phyloP scores from a whole-genome alignment of 2,113 vertebrate genomes.

The Platanista minor region DNA sequence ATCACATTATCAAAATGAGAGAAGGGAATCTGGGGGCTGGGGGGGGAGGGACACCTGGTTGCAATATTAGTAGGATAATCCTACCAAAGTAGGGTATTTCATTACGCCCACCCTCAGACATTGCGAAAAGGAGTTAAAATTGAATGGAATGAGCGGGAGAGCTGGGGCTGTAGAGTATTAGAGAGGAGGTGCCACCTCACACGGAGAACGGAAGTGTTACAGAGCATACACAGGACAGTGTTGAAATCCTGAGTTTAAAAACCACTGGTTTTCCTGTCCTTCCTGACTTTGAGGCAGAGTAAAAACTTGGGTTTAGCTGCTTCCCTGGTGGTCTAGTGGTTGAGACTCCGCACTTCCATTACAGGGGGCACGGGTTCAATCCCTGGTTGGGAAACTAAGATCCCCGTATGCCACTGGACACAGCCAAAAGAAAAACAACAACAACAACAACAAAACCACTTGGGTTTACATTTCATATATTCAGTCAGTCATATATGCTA shows the following conservation, averaged over 20 bases:
- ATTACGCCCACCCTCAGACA: not conserved
- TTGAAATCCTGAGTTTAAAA: not conserved
- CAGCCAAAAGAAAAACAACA: too few species aligned
- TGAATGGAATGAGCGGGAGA: not conserved
- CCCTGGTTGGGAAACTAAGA: too few species aligned
- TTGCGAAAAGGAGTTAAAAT: not conserved
- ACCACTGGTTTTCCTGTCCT: not conserved
- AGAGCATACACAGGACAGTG: not conserved
- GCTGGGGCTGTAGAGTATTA: not conserved
- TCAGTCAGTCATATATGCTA: not conserved
- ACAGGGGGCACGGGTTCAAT: too few species aligned
- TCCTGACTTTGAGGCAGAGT: not conserved
- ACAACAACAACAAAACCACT: not conserved
- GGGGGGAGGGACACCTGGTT: not conserved
- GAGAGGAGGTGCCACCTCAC: not conserved
- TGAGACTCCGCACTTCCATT: too few species aligned
- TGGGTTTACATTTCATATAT: not conserved
- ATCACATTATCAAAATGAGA: constrained; percentile 29
- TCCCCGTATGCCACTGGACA: too few species aligned
- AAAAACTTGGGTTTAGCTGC: not conserved
- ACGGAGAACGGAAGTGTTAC: not conserved
- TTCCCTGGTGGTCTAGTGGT: too few species aligned
- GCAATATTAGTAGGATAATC: not conserved
- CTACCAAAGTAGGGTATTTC: not conserved
- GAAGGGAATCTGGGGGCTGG: not conserved